phyloP scores from a whole-genome alignment of 2,888 invertebrate genomes.

The Labia minor region DNA sequence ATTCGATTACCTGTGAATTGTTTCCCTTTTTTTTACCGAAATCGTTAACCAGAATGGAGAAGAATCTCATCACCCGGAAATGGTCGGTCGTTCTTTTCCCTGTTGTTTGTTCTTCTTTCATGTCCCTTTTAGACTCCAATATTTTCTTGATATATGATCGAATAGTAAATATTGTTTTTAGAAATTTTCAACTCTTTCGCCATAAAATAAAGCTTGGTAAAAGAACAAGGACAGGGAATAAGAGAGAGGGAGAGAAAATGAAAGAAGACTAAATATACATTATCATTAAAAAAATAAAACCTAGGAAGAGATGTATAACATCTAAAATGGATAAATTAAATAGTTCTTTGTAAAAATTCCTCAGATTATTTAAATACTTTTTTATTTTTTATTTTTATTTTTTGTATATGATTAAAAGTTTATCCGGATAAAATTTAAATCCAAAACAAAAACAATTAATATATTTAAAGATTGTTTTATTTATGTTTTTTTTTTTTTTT shows the following conservation, averaged over 20 bases:
- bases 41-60: too few relatives aligned
- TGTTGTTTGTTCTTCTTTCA: background rate
- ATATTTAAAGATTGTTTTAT: too few relatives aligned
- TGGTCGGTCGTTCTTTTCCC: background rate
- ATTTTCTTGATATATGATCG: conserved; percentile 5
- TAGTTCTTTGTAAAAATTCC: too few relatives aligned
- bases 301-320: conserved; percentile 34
- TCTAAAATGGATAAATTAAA: too few relatives aligned
- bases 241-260: conserved; percentile 2
- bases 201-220: background rate
- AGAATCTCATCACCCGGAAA: conserved; percentile 3
- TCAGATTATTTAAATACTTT: too few relatives aligned
- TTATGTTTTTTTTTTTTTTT: too few relatives aligned
- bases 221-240: background rate
- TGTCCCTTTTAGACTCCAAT: conserved; percentile 13
- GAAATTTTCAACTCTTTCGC: conserved; percentile 13
- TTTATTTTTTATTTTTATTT: too few relatives aligned
- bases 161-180: conserved; percentile 13
- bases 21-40: too few relatives aligned
- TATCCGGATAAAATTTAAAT: too few relatives aligned
- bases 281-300: conserved; percentile 20
- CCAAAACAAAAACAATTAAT: too few relatives aligned
- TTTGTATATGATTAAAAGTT: too few relatives aligned
- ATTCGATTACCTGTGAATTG: too few relatives aligned
- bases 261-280: conserved; percentile 14